Conservation (phyloP, 2,888 invertebrate genomes). For the Nycteola revayana region DNA sequence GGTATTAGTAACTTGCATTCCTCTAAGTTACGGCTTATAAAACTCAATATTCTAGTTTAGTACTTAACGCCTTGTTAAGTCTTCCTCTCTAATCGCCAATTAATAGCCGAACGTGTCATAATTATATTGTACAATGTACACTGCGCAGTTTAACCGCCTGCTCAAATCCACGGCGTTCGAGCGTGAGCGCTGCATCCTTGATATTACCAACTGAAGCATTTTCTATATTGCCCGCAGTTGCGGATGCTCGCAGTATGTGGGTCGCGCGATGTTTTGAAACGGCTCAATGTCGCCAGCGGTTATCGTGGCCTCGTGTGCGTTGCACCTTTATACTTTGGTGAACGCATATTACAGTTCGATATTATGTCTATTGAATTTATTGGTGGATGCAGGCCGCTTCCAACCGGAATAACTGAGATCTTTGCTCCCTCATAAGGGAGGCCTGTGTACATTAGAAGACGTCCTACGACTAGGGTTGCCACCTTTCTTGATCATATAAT, state of each 20-base stretch:
- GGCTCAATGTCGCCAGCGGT: slow-evolving; percentile 51
- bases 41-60: background rate
- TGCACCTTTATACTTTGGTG: slow-evolving; percentile 23
- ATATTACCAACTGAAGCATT: slow-evolving; percentile 26
- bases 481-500: too few species aligned
- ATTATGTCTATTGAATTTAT: too few species aligned
- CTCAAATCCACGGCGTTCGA: slow-evolving; percentile 1
- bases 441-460: too few species aligned
- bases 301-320: slow-evolving; percentile 36
- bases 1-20: too few species aligned
- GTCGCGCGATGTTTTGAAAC: slow-evolving; percentile 57
- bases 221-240: slow-evolving; percentile 29
- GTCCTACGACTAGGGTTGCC: too few species aligned
- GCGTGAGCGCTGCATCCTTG: slow-evolving; percentile 29
- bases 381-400: too few species aligned
- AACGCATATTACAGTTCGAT: too few species aligned
- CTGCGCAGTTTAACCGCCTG: slow-evolving; percentile 1
- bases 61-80: slow-evolving; percentile 1
- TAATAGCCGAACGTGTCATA: slow-evolving; percentile 13
- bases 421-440: too few species aligned
- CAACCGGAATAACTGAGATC: too few species aligned
- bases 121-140: slow-evolving; percentile 1
- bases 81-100: slow-evolving; percentile 1
- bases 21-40: too few species aligned
- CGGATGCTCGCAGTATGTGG: slow-evolving; percentile 59